phyloP scores from a whole-genome alignment of 1,140 invertebrate species.

The Lutraria rhynchaena region DNA sequence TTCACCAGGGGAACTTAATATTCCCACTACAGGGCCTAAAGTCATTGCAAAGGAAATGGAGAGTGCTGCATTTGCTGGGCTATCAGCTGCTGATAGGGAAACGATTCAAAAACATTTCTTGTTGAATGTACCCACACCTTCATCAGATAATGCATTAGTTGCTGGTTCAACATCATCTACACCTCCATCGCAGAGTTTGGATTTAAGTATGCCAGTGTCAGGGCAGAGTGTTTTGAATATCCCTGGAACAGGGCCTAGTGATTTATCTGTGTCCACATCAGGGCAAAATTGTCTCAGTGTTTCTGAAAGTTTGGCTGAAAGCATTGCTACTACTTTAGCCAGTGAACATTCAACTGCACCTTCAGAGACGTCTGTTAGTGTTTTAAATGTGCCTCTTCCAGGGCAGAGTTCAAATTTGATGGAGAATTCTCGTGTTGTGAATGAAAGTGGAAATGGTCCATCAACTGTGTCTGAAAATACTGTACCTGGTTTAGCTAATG shows the following conservation, averaged over 20 bases:
- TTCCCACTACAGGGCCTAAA: conserved; percentile 47
- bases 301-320: conserved; percentile 20
- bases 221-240: conserved; percentile 39
- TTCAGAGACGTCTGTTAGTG: conserved; percentile 31
- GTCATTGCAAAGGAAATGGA: conserved; percentile 56
- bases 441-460: conserved; percentile 12
- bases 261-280: conserved; percentile 29
- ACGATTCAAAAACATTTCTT: conserved; percentile 59
- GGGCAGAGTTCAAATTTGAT: conserved; percentile 41
- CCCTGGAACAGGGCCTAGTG: conserved; percentile 38
- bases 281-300: conserved; percentile 38
- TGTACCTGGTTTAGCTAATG: conserved; percentile 31
- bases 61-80: conserved; percentile 42
- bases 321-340: conserved; percentile 1
- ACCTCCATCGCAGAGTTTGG: conserved; percentile 44
- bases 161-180: conserved; percentile 44
- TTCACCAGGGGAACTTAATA: conserved; percentile 44
- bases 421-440: conserved; percentile 45
- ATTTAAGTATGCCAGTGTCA: conserved; percentile 51
- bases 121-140: conserved; percentile 47
- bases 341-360: background rate
- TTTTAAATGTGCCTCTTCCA: conserved; percentile 54
- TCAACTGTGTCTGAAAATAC: background rate
- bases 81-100: conserved; percentile 53
- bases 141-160: conserved; percentile 38